A percentile compares a stretch with the other conserved stretches of the same genome.
These are phyloP conservation scores for Hydrolagus affinis DNA, from an alignment of 2,113 vertebrate species.

Conservation along the genomic window DNA sequence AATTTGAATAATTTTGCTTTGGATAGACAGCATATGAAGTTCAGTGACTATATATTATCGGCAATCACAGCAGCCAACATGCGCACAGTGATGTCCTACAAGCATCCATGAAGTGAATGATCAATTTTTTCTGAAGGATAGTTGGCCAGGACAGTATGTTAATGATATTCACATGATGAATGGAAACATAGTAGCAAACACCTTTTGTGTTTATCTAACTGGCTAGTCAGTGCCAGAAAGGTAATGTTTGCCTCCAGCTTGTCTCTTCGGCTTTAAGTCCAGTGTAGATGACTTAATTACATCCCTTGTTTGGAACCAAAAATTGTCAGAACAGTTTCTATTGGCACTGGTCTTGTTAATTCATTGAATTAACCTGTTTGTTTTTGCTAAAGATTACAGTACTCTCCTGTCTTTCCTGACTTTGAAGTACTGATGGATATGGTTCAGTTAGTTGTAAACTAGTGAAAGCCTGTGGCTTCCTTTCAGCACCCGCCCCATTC, in stretches of 20 bases:
- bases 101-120: too few species aligned
- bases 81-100: too few species aligned
- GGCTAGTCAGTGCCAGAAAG: too few species aligned
- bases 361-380: neutral
- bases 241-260: neutral
- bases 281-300: neutral
- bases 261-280: neutral
- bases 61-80: too few species aligned
- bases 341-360: neutral
- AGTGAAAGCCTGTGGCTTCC: too few species aligned
- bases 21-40: neutral
- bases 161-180: neutral
- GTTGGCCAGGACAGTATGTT: neutral
- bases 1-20: slow-evolving; percentile 1
- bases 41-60: too few species aligned
- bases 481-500: too few species aligned
- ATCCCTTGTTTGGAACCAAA: neutral
- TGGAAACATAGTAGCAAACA: neutral
- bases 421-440: too few species aligned
- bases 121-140: too few species aligned
- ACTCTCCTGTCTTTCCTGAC: too few species aligned
- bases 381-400: neutral
- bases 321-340: neutral
- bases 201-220: neutral
- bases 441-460: too few species aligned